phyloP scores from a whole-genome alignment of 1,140 invertebrate species.

The Calliopsis andreniformis region DNA sequence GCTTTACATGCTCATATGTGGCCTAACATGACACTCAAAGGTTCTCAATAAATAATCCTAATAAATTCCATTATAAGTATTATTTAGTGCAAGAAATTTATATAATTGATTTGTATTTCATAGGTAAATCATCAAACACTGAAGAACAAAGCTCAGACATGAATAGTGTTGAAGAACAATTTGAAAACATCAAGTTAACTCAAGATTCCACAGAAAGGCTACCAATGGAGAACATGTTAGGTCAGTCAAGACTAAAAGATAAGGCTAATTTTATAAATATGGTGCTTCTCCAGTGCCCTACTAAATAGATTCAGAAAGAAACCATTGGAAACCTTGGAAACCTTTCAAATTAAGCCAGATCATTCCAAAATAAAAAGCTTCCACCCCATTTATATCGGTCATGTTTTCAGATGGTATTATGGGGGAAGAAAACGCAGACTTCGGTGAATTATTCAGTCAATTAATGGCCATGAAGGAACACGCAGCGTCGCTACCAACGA shows the following conservation, averaged over 20 bases:
- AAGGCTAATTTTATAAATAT: neutral
- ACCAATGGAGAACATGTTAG: constrained; percentile 73
- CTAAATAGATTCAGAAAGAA: too few relatives aligned
- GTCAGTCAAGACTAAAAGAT: constrained; percentile 58
- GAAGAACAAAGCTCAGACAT: constrained; percentile 61
- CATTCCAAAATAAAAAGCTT: too few relatives aligned
- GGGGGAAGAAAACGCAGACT: constrained; percentile 82
- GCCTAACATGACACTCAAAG: constrained; percentile 88
- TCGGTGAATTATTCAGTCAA: constrained; percentile 85
- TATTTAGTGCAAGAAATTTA: neutral
- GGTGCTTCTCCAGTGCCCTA: too few relatives aligned
- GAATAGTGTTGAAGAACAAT: constrained; percentile 71
- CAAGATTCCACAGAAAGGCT: constrained; percentile 67
- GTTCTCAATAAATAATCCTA: constrained; percentile 65
- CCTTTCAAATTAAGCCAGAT: too few relatives aligned
- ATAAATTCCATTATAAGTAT: neutral
- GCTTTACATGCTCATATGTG: constrained; percentile 89
- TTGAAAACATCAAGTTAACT: constrained; percentile 73
- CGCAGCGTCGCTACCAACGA: constrained; percentile 84
- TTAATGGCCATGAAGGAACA: constrained; percentile 86
- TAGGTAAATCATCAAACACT: constrained; percentile 45
- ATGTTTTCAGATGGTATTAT: constrained; percentile 77
- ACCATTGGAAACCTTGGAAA: too few relatives aligned
- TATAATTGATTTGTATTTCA: constrained; percentile 22
- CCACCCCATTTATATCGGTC: neutral